Conservation (phyloP, 2,797 vertebrate species). For the Phaenicophaeus curvirostris region DNA sequence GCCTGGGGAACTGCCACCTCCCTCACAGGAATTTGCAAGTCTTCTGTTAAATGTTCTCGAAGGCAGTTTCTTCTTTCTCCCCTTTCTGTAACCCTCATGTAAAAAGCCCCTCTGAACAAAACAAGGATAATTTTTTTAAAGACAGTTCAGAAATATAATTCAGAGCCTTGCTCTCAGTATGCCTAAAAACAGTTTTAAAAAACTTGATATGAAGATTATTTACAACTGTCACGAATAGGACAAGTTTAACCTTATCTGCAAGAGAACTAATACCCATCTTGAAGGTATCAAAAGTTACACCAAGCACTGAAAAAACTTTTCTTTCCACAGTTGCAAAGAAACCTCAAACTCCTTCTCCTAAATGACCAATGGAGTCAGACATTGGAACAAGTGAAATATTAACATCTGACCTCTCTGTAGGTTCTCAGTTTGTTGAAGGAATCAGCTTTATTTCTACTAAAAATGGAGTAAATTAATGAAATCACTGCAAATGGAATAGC, state of each 20-base stretch:
- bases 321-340: background rate
- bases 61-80: background rate
- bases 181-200: background rate
- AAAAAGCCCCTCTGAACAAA: background rate
- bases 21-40: accelerated
- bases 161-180: background rate
- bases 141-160: background rate
- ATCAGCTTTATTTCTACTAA: constrained; percentile 10
- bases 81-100: background rate
- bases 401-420: background rate
- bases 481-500: background rate
- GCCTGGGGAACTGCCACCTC: background rate
- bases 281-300: background rate
- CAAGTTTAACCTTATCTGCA: background rate
- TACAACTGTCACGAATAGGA: background rate
- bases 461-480: background rate
- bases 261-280: background rate
- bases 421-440: background rate
- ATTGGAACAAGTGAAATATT: background rate
- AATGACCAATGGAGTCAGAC: background rate
- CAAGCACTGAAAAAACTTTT: background rate
- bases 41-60: background rate
- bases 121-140: background rate
- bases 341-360: background rate
- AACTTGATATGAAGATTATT: background rate